Conservation (phyloP, 2,888 invertebrate genomes). For the Pammene aurita region DNA sequence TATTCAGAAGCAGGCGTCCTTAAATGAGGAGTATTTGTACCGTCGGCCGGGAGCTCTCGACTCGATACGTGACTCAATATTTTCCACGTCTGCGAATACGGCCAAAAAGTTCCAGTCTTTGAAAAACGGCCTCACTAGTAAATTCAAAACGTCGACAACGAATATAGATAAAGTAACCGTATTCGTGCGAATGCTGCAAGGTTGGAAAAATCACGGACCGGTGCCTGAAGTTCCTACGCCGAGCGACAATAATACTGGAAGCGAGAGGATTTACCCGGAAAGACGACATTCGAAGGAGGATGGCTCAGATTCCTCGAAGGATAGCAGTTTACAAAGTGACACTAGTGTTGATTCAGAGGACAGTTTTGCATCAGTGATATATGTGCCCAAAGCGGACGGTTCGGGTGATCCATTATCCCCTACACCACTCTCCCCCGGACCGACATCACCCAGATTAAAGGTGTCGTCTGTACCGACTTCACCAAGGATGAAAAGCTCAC, state of each 20-base stretch:
- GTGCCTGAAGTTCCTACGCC: slow-evolving; percentile 75
- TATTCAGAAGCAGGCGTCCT: slow-evolving; percentile 94
- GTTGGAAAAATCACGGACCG: slow-evolving; percentile 87
- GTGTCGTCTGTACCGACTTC: slow-evolving; percentile 90
- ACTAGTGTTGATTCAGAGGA: slow-evolving; percentile 97
- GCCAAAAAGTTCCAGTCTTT: slow-evolving; percentile 90
- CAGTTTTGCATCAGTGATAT: slow-evolving; percentile 96
- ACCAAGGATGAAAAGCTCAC: slow-evolving; percentile 88
- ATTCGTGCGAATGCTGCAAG: slow-evolving; percentile 93
- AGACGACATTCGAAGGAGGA: slow-evolving; percentile 92
- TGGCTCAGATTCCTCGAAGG: slow-evolving; percentile 94
- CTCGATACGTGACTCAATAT: slow-evolving; percentile 88
- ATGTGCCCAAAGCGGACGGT: slow-evolving; percentile 91
- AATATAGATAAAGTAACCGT: slow-evolving; percentile 93
- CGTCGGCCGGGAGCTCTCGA: slow-evolving; percentile 86
- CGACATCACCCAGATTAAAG: slow-evolving; percentile 85
- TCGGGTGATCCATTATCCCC: slow-evolving; percentile 83
- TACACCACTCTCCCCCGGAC: slow-evolving; percentile 84
- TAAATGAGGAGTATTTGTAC: slow-evolving; percentile 93
- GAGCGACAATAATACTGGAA: slow-evolving; percentile 73
- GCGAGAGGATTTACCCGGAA: slow-evolving; percentile 81
- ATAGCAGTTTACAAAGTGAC: slow-evolving; percentile 95
- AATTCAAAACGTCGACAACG: slow-evolving; percentile 91
- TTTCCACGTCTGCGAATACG: slow-evolving; percentile 87
- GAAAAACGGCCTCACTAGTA: slow-evolving; percentile 92